Base-by-base conservation (phyloP, 2,797 vertebrate genomes). In the Hoplostethus mediterraneus region DNA sequence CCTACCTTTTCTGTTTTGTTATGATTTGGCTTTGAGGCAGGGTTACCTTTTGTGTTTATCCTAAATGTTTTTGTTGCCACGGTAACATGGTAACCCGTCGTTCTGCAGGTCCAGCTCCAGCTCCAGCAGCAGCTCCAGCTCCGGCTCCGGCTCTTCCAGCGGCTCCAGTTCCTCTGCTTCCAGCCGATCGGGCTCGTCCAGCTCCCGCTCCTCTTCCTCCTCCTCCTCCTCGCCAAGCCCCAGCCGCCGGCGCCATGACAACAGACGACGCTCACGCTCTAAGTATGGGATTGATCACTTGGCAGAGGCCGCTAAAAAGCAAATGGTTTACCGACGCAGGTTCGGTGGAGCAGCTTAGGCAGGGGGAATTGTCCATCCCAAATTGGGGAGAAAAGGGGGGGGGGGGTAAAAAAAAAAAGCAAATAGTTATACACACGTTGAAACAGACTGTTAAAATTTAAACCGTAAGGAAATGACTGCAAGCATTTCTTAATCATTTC, bases 131-230 rank as follows among this genome's bases (percentile, higher is more conserved):
- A 96, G 97, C 52, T 98, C 97, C 0, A 96, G 96, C 59, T 97
- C 96, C 85, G 97, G 96, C 89, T 97, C 96, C 0, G 96, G 96
- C 62, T 98, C 97, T 0, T 98, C 97, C 86, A 97, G 96, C 0
- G 96, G 97, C 65, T 97, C 97, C 21, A 97, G 96, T 78, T 97
- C 97, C 1, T 98, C 96, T 0, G 96, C 94, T 1, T 97, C 96
- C 0, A 97, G 96, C 89, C 95, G 95, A 74, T 97, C 97, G 0
- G 97, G 97, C 44, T 98, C 97, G 12, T 97, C 97, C 61, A 97
- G 96, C 87, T 96, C 97, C 0, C 95, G 95, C 14, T 98, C 97
- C 52, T 98, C 97, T 51, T 98, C 96, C 30, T 97, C 96, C 5
- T 97, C 96, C 82, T 97, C 96, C 38, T 97, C 97, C 25, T 97